Conservation (phyloP, 2,888 invertebrate species). For the Scaptomyza tumidula region DNA sequence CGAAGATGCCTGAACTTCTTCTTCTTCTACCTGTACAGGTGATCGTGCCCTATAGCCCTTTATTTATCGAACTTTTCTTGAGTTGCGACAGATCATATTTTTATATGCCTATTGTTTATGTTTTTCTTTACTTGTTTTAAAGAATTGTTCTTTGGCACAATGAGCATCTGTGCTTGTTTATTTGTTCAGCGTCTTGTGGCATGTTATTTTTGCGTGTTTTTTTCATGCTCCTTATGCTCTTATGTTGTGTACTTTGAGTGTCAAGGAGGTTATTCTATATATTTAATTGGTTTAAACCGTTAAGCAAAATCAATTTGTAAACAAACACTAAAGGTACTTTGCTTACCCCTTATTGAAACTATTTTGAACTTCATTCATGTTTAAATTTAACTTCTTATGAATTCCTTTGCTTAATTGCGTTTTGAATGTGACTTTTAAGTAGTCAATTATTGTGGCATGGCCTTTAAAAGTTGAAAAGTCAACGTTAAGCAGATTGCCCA, state of each 20-base stretch:
- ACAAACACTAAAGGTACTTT: too few species aligned
- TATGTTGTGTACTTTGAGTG: slow-evolving; percentile 6
- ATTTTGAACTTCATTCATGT: neutral
- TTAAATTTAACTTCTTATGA: neutral
- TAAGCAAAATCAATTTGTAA: neutral
- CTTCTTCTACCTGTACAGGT: slow-evolving; percentile 6
- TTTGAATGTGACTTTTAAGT: slow-evolving; percentile 4
- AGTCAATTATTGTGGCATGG: slow-evolving; percentile 31
- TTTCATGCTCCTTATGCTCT: slow-evolving; percentile 6
- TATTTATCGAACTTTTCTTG: neutral
- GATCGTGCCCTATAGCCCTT: slow-evolving; percentile 21
- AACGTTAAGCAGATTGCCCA: slow-evolving; percentile 69
- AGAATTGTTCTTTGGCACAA: slow-evolving; percentile 14
- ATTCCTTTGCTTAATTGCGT: slow-evolving; percentile 2
- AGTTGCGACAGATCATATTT: slow-evolving; percentile 13
- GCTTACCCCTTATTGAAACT: neutral
- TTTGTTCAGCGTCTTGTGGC: slow-evolving; percentile 27
- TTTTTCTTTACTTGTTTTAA: slow-evolving; percentile 2
- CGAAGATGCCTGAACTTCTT: too few species aligned
- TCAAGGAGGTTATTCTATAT: neutral
- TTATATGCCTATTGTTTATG: slow-evolving; percentile 9
- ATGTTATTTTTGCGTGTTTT: slow-evolving; percentile 2
- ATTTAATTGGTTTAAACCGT: neutral
- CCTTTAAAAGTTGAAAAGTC: slow-evolving; percentile 57
- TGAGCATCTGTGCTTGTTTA: slow-evolving; percentile 43